These are phyloP conservation scores for Aphelinus atriplicis DNA, from an alignment of 1,140 invertebrate species.

Conservation along the genomic window DNA sequence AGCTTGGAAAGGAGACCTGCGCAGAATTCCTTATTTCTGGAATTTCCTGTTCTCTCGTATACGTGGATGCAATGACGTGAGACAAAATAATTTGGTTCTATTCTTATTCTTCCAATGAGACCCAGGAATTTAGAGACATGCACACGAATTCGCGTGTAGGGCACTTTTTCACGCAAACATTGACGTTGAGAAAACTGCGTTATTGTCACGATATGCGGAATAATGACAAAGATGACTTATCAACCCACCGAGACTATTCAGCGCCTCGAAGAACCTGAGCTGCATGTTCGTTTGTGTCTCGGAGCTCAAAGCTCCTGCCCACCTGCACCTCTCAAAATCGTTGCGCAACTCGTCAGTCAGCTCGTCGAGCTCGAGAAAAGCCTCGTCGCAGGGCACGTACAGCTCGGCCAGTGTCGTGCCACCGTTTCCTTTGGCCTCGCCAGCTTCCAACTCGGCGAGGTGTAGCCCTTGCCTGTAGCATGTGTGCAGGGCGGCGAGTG, in stretches of 20 bases:
- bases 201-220: no score
- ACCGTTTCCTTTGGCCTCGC: background rate
- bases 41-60: no score
- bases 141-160: background rate
- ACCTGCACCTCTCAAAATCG: slow-evolving; percentile 9
- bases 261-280: background rate
- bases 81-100: no score
- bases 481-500: background rate
- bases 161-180: background rate
- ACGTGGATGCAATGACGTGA: no score
- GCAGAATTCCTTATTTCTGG: no score
- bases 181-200: background rate
- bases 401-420: background rate
- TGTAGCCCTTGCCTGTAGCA: slow-evolving; percentile 13
- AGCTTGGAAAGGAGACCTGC: no score
- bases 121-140: no score
- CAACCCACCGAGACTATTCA: background rate
- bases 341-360: background rate
- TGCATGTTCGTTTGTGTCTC: background rate
- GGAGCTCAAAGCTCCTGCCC: background rate
- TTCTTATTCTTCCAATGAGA: no score
- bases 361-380: background rate
- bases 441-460: background rate
- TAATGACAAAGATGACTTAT: background rate
- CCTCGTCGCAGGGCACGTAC: slow-evolving; percentile 3